Base-by-base conservation (phyloP, 2,888 invertebrate species). In the Selenia dentaria region DNA sequence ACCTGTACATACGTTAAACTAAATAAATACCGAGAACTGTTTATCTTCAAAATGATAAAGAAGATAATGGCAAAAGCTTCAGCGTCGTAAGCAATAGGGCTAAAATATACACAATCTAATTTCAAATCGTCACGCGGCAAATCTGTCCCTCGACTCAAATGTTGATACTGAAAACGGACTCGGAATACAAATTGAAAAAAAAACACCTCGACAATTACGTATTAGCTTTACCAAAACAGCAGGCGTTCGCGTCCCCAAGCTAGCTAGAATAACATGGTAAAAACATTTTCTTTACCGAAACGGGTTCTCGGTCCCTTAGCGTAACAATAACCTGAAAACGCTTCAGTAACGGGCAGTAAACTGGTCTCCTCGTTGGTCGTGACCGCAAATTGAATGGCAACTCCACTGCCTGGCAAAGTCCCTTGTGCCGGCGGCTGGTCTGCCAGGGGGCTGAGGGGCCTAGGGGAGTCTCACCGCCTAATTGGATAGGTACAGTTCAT, bases 361-460 rank as follows among this genome's bases (percentile, higher is more conserved):
- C 43, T 40, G 53, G 55, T 40, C 48, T 50, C 48, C 37, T 41
- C 44, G 43, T 18, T 38, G 46, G 44, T 44, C 47, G 51, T 45
- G 39, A 47, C 58, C 58, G 51, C 58, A 49, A 58, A 58, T 55
- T 55, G 58, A 58, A 58, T 53, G 53, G 53, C 43, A 39, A 42
- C 37, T 45, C 42, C 34, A 27, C 14, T 12, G 22, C 36, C 26
- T 13, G 16, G 8, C 35, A 11, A 28, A 10, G 13, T 20, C 20
- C 20, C 44, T 25, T 9, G 16, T 8, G 28, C 16, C 31, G 2
- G 18, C 38, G 16, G 24, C 39, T 11, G 10, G 13, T 38, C n/a
- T 35, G 24, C 25, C 11, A 26, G 24, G 32, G 35, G 28, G 34
- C 6, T 25, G 25, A 10, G 25, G 8, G 25, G 25, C n/a, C 27